phyloP scores from a whole-genome alignment of 2,888 invertebrate species.

The Rhamphomyia laevipes region DNA sequence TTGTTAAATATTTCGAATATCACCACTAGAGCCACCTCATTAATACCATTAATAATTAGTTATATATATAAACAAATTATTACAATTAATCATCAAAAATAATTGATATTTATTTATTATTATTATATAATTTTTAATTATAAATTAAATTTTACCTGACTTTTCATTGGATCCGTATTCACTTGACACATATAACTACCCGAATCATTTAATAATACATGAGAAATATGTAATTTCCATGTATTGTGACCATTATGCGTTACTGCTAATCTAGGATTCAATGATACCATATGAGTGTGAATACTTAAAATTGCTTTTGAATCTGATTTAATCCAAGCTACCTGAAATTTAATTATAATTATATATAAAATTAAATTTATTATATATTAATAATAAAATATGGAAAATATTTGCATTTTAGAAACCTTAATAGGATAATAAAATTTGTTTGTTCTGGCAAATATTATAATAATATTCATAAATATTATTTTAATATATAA shows the following conservation, averaged over 20 bases:
- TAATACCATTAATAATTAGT: too few relatives aligned
- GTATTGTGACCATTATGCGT: constrained; percentile 89
- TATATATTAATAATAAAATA: neutral
- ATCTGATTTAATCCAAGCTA: constrained; percentile 88
- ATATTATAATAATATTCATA: too few relatives aligned
- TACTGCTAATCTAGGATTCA: constrained; percentile 74
- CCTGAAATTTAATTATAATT: constrained; percentile 44
- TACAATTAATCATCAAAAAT: too few relatives aligned
- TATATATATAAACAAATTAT: too few relatives aligned
- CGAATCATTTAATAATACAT: constrained; percentile 82
- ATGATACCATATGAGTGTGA: constrained; percentile 79
- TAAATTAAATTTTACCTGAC: constrained; percentile 49
- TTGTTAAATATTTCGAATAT: too few relatives aligned
- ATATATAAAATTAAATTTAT: constrained; percentile 2
- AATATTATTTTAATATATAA: too few relatives aligned
- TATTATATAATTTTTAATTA: too few relatives aligned
- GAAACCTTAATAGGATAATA: neutral
- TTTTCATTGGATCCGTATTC: constrained; percentile 83
- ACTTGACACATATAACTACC: constrained; percentile 93
- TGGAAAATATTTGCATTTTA: neutral
- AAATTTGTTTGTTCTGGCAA: neutral
- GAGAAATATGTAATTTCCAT: constrained; percentile 83
- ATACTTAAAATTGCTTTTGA: constrained; percentile 80
- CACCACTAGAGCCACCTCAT: too few relatives aligned
- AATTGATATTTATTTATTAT: too few relatives aligned